phyloP scores from a whole-genome alignment of 2,888 invertebrate genomes.

The Argyra leucocephala region DNA sequence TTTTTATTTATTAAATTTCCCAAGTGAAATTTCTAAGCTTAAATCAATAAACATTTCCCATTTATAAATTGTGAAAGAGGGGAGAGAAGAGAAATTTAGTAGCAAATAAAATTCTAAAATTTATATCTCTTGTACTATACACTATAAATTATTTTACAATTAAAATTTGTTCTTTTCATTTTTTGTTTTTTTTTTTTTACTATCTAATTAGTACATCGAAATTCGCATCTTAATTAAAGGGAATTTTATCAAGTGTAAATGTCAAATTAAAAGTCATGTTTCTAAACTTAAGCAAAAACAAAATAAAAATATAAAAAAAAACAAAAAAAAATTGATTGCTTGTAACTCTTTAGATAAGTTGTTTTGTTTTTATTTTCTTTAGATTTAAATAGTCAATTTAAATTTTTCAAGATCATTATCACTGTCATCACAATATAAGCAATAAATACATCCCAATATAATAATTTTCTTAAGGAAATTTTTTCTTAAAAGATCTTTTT shows the following conservation, averaged over 20 bases:
- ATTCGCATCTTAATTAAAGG: constrained; percentile 2
- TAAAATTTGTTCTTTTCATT: not conserved
- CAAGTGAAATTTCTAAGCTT: too few relatives aligned
- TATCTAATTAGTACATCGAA: not conserved
- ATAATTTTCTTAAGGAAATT: not conserved
- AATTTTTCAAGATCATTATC: constrained; percentile 6
- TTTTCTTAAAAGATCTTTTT: too few relatives aligned
- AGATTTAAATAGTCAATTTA: not conserved
- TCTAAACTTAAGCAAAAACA: too few relatives aligned
- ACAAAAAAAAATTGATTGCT: not conserved
- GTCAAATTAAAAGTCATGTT: not conserved
- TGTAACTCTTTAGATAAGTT: not conserved
- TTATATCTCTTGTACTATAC: too few relatives aligned
- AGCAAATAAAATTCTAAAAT: too few relatives aligned
- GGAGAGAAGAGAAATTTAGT: too few relatives aligned
- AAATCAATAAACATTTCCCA: too few relatives aligned
- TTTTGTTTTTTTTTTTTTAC: not conserved
- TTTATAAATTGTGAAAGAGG: too few relatives aligned
- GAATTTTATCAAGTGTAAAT: not conserved
- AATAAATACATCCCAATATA: constrained; percentile 3
- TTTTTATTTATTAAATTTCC: too few relatives aligned
- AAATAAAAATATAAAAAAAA: not conserved
- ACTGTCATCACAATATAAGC: constrained; percentile 1
- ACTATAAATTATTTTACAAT: too few relatives aligned
- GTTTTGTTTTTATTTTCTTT: not conserved